Conservation (phyloP, 1,140 invertebrate species). For the Drosophila guanche region DNA sequence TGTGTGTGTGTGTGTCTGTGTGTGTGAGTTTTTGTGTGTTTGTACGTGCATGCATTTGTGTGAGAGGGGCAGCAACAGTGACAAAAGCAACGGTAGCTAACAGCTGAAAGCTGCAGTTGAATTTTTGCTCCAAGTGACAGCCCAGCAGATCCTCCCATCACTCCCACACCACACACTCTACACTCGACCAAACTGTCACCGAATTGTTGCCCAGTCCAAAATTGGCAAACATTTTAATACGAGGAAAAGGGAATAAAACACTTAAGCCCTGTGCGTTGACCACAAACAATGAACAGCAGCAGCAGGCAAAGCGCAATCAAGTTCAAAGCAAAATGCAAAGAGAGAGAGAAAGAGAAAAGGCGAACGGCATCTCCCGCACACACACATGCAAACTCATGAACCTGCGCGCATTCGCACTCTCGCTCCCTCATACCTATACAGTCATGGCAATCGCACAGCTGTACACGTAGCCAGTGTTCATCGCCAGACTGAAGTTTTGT, state of each 20-base stretch:
- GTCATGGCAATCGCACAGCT: conserved; percentile 47
- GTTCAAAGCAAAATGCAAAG: conserved; percentile 68
- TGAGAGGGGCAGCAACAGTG: too few species aligned
- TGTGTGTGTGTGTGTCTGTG: conserved; percentile 43
- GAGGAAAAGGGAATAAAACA: conserved; percentile 9
- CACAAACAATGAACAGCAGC: conserved; percentile 35
- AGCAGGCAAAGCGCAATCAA: conserved; percentile 51
- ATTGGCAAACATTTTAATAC: not conserved
- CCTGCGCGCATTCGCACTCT: conserved; percentile 45
- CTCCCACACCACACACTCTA: conserved; percentile 23
- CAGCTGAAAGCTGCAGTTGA: conserved; percentile 74
- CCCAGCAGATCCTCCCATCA: conserved; percentile 39
- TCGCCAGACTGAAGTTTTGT: conserved; percentile 22
- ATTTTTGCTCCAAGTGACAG: conserved; percentile 64
- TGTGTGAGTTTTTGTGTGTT: not conserved
- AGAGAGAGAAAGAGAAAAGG: conserved; percentile 50
- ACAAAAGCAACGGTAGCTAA: conserved; percentile 61
- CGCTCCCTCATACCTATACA: conserved; percentile 39
- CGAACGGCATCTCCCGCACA: conserved; percentile 39
- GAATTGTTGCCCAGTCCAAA: not conserved
- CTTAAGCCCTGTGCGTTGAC: conserved; percentile 30
- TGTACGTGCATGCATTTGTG: not conserved
- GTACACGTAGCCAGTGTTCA: conserved; percentile 72
- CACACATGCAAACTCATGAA: conserved; percentile 15
- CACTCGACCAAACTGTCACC: too few species aligned